Conservation (phyloP, 2,888 invertebrate species). For the Pheosia gnoma region DNA sequence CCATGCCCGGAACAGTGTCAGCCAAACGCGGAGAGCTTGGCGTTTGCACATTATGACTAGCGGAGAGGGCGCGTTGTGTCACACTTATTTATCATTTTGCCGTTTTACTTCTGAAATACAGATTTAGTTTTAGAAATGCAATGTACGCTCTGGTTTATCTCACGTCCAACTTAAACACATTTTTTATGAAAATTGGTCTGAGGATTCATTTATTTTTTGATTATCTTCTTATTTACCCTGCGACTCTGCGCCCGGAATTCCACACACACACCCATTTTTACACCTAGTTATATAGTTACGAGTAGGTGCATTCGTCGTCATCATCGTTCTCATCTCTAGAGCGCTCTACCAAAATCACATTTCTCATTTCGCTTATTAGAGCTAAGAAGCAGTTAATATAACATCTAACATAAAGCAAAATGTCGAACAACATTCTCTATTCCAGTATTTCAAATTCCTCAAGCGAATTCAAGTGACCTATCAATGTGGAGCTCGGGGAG, state of each 20-base stretch:
- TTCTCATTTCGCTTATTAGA: no score
- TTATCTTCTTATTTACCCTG: no score
- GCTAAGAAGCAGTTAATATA: no score
- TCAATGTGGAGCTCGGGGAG: slow-evolving; percentile 25
- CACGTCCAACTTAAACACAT: neutral
- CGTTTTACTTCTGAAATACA: slow-evolving; percentile 35
- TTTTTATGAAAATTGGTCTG: no score
- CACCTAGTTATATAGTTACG: no score
- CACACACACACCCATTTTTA: no score
- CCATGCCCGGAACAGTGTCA: slow-evolving; percentile 72
- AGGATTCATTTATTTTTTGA: no score
- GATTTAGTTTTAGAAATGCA: slow-evolving; percentile 24
- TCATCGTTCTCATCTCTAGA: no score
- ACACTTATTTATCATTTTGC: slow-evolving; percentile 56
- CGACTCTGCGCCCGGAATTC: no score
- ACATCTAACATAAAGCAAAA: neutral
- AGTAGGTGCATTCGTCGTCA: no score
- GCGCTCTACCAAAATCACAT: no score
- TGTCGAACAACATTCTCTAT: neutral
- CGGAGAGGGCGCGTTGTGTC: slow-evolving; percentile 59
- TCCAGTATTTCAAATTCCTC: slow-evolving; percentile 11
- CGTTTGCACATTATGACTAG: slow-evolving; percentile 82
- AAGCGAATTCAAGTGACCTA: slow-evolving; percentile 37
- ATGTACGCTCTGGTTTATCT: neutral
- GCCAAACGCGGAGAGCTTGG: slow-evolving; percentile 79